Base-by-base conservation (phyloP, 1,140 invertebrate genomes). In the Heliconius congener region DNA sequence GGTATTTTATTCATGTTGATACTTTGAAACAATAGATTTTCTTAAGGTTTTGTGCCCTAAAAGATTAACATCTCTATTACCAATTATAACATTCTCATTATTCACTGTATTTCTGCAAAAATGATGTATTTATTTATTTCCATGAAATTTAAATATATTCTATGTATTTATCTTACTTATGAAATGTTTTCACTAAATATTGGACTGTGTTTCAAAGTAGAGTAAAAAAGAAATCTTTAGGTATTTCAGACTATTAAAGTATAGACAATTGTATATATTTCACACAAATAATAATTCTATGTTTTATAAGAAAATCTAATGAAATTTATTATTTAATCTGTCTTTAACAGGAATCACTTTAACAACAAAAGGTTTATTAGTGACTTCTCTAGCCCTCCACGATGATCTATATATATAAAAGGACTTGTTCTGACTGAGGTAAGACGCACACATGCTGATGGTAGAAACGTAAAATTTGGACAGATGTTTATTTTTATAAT, bases 101-200 rank as follows among this genome's bases (percentile, higher is more conserved):
- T 27, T 66, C 8, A 66, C 18, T 66, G 13, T 66, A 66, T 66
- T 66, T 27, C 4, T 66, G 23, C 60, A 66, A 66, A 66, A 66
- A 66, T 30, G 23, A 16, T 66, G 60, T 66, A 30, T 60, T 60
- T 66, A 30, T 60, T 60, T 66, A 66, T 66, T 30, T 66, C 60
- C 60, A 66, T 66, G 23, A 27, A 16, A 27, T 16, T 30, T 16
- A 30, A 18, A 9, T 30, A 13, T 66, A 30, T 66, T 66, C n/a
- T 66, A n/a, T 66, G 27, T 66, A 30, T 66, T 30, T 66, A 66
- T 66, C 30, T 66, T 66, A 27, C 60, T 66, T 66, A 66, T 66
- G 60, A 66, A 66, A 66, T 66, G 60, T 66, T 66, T 66, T 66
- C 27, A 66, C 60, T 66, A 66, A 66, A 66, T 16, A 30, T 66